Conservation (phyloP, 2,888 invertebrate genomes). For the Andrena haemorrhoa region DNA sequence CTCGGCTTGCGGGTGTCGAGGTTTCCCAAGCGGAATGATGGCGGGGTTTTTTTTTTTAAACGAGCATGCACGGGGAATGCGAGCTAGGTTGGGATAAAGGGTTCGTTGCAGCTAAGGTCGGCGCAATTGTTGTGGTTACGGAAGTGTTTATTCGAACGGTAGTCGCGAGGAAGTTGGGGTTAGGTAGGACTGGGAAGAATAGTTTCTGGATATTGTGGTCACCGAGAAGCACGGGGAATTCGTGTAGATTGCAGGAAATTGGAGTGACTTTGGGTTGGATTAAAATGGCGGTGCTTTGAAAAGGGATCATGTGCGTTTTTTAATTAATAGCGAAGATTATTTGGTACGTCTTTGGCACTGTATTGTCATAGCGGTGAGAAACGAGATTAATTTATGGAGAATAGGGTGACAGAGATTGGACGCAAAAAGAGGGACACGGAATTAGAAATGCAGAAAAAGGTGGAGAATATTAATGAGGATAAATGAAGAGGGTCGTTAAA, state of each 20-base stretch:
- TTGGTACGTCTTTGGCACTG: background rate
- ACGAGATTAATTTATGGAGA: background rate
- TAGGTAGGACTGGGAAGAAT: background rate
- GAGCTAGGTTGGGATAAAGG: too few relatives aligned
- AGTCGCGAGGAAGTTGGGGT: conserved; percentile 1
- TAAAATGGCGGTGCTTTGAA: background rate
- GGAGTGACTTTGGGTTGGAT: background rate
- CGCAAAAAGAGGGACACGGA: background rate
- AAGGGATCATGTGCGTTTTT: background rate
- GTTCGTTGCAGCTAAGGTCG: background rate
- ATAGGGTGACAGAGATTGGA: background rate
- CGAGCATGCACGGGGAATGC: too few relatives aligned
- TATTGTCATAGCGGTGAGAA: background rate
- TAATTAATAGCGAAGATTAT: too few relatives aligned
- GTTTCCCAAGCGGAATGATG: too few relatives aligned
- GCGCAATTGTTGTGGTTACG: conserved; percentile 4
- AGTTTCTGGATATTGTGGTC: background rate
- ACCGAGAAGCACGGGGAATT: background rate
- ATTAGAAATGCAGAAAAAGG: conserved; percentile 4
- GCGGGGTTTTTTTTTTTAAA: background rate
- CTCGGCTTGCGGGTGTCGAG: too few relatives aligned
- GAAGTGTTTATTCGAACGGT: background rate
- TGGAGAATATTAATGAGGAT: conserved; percentile 13
- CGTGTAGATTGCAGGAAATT: background rate
- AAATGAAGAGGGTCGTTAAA: conserved; percentile 21